These are phyloP conservation scores for Acanthis flammea DNA, from an alignment of 2,797 vertebrate species.

Conservation along the genomic window DNA sequence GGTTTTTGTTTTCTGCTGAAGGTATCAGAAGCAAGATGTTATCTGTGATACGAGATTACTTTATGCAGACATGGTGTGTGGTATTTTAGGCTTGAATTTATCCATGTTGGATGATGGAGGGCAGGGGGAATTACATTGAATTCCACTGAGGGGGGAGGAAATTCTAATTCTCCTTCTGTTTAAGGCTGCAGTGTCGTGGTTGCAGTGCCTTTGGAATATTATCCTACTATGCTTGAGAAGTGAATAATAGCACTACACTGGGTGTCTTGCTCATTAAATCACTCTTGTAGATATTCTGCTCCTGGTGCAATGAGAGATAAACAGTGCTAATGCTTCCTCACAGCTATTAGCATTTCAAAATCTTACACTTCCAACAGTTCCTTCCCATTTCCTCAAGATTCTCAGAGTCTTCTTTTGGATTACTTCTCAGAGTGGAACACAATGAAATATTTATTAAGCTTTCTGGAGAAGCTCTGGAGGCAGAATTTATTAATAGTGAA, in stretches of 20 bases:
- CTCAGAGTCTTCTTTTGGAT: not conserved
- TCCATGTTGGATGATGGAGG: accelerated
- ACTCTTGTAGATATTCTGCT: not conserved
- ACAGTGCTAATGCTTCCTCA: not conserved
- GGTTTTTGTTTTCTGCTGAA: not conserved
- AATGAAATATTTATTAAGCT: slow-evolving; percentile 34
- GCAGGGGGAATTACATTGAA: accelerated
- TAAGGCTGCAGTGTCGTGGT: not conserved
- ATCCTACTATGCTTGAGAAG: not conserved
- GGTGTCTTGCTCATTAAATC: not conserved
- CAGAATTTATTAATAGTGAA: slow-evolving; percentile 17
- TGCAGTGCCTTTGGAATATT: not conserved
- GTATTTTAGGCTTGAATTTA: not conserved
- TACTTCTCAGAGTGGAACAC: not conserved
- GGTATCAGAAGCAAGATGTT: not conserved
- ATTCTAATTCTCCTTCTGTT: not conserved
- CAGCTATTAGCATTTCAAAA: not conserved
- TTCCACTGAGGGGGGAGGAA: not conserved
- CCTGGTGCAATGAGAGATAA: not conserved
- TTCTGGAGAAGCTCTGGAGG: slow-evolving; percentile 10
- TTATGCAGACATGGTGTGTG: not conserved
- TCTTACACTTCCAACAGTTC: not conserved
- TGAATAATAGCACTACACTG: not conserved
- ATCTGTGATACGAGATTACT: not conserved
- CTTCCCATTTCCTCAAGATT: not conserved